Evolutionary conservation across 2,797 vertebrate genomes (phyloP), one percentile per base, ranked within the genome.

Genomic region (Meriones psammophilus): DNA sequence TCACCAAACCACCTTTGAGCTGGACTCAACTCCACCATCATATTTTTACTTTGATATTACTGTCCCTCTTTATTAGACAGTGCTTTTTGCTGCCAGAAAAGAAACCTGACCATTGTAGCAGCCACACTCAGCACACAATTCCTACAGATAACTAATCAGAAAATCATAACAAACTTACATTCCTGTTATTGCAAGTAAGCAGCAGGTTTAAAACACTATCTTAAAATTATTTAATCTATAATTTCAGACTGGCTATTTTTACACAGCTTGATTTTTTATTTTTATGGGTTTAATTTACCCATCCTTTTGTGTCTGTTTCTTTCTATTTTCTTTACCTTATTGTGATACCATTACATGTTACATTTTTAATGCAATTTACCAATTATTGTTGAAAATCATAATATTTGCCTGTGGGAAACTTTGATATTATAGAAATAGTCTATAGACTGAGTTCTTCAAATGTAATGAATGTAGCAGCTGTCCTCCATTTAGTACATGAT

Each of bases 121-220:
- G 71, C 42, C 79, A 30, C 17, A 90, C 15, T 89, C 20, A 88
- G 26, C 0, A 54, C 69, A 85, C 71, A 78, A 88, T 17, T 56
- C 13, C 10, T 94, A 85, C 56, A 81, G 4, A 68, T 64, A 39
- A 14, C 15, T 39, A 26, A 1, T 6, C 6, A 74, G 62, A 87
- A 87, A 88, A 89, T 15, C 8, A 64, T 30, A 86, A 85, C 50
- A 95, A 86, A 64, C 1, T 10, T 92, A 2, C 1, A 76, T 73
- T 62, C 42, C 88, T 87, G 1, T 71, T 54, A 39, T 71, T 79
- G n/a, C 30, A 91, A 39, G 74, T n/a, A 12, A 73, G 10, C n/a
- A 80, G 91, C 17, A 94, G 92, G 92, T 73, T 50, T 17, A 88
- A 94, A 77, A 84, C 50, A 84, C 89, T 71, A 1, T 50, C 64